Conservation (phyloP, 1,140 invertebrate species). For the Belonocnema kinseyi region DNA sequence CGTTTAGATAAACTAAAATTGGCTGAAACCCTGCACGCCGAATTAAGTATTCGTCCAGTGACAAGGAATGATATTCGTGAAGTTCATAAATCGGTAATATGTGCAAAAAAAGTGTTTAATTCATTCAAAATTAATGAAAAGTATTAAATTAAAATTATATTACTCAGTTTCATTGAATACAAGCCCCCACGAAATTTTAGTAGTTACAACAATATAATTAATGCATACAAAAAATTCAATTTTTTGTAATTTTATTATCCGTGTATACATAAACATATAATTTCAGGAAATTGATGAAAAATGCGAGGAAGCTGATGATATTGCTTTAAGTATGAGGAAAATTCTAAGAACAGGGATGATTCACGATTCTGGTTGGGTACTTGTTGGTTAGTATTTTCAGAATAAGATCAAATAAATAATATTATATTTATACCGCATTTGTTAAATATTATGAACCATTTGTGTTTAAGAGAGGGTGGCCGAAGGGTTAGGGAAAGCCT, state of each 20-base stretch:
- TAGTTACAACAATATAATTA: background rate
- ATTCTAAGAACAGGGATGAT: conserved; percentile 47
- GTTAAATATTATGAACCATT: too few relatives aligned
- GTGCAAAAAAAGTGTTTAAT: background rate
- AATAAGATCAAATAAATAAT: background rate
- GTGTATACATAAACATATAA: background rate
- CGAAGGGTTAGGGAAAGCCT: too few relatives aligned
- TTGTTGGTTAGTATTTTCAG: conserved; percentile 57
- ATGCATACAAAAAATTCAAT: background rate
- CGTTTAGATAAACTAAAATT: conserved; percentile 54
- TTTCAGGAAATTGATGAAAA: conserved; percentile 3
- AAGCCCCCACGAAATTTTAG: background rate
- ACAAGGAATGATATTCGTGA: conserved; percentile 50
- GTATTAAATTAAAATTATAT: background rate
- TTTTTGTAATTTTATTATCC: background rate
- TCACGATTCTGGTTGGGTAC: conserved; percentile 59
- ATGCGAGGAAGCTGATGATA: conserved; percentile 42
- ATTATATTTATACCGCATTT: background rate
- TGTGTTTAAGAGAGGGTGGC: too few relatives aligned
- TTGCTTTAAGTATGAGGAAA: conserved; percentile 50
- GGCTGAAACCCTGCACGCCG: conserved; percentile 58
- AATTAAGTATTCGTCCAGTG: conserved; percentile 61
- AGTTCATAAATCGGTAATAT: conserved; percentile 21
- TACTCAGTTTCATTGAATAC: background rate
- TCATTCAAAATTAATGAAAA: background rate